Evolutionary conservation across 2,113 vertebrate genomes (phyloP), one percentile per base, ranked within the genome.

Genomic region (Dunckerocampus dactyliophorus): DNA sequence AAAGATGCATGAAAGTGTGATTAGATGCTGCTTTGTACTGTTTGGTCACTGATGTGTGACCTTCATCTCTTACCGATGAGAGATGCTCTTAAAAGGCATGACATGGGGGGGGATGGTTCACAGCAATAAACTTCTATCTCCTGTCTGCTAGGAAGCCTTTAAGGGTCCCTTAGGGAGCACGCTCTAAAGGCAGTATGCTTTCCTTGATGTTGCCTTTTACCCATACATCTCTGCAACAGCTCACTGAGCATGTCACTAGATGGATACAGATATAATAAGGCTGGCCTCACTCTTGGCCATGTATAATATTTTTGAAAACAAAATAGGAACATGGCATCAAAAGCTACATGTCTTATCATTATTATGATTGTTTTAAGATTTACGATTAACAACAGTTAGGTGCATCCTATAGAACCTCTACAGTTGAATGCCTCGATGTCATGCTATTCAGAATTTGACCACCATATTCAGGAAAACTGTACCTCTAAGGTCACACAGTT

Each of bases 21-120:
- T 64, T 20, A n/a, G 13, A 47, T 52, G 60, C 54, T 51, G 19
- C 58, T 75, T 31, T 47, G 31, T 19, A 47, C 65, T 34, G 59
- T 66, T 55, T 58, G 63, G 6, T 46, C 49, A 50, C 63, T 34
- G 45, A 46, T 56, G 51, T 37, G 22, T 31, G 22, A 60, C 53
- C 11, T 31, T 20, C n/a, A 55, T 55, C 31, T n/a, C 53, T 55
- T 34, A 19, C 31, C 28, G 31, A 39, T n/a, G 20, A 17, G 15
- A 31, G 24, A 34, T 37, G 34, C 31, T 39, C 31, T 43, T 43
- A 43, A 43, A 43, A 43, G 13, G 10, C 37, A 39, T 39, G 39
- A 4, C 39, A 14, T 14, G 39, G 39, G 7, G 4, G 52, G 28
- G 17, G 17, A 19, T n/a, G 28, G 28, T 19, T 54, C 15, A n/a